These are phyloP conservation scores for Mystacornis crossleyi DNA, from an alignment of 2,113 vertebrate genomes.

Conservation along the genomic window DNA sequence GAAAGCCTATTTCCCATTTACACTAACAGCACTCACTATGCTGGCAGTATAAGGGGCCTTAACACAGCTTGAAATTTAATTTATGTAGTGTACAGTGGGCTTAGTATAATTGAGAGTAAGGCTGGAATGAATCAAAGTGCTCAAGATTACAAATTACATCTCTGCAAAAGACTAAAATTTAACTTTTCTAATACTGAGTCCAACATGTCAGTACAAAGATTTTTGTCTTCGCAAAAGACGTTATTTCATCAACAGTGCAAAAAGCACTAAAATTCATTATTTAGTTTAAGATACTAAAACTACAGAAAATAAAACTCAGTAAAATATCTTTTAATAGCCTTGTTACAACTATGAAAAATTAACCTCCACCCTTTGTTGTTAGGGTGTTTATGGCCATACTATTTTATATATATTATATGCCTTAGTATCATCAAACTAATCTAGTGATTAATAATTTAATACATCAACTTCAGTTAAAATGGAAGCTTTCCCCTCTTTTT, in stretches of 20 bases:
- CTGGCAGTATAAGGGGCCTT: not conserved
- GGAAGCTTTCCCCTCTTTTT: not conserved
- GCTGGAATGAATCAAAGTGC: not conserved
- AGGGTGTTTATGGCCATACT: not conserved
- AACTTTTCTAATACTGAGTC: not conserved
- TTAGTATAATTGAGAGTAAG: slow-evolving; percentile 9
- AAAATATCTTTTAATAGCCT: not conserved
- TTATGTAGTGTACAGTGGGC: not conserved
- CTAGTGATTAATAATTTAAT: not conserved
- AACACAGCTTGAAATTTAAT: slow-evolving; percentile 6
- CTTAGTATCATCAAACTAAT: not conserved
- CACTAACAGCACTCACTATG: not conserved
- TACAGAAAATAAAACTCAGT: not conserved
- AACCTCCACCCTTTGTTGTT: not conserved
- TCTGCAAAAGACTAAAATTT: not conserved
- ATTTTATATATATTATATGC: not conserved
- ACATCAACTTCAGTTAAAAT: not conserved
- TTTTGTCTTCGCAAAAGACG: not conserved
- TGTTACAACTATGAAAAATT: not conserved
- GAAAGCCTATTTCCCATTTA: not conserved
- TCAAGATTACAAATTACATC: not conserved
- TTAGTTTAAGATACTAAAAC: not conserved
- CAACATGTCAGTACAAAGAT: not conserved
- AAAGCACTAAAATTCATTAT: not conserved
- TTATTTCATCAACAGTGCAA: not conserved